Evolutionary conservation across 1,140 invertebrate genomes (phyloP).

Genomic region (Pristionchus pacificus): DNA sequence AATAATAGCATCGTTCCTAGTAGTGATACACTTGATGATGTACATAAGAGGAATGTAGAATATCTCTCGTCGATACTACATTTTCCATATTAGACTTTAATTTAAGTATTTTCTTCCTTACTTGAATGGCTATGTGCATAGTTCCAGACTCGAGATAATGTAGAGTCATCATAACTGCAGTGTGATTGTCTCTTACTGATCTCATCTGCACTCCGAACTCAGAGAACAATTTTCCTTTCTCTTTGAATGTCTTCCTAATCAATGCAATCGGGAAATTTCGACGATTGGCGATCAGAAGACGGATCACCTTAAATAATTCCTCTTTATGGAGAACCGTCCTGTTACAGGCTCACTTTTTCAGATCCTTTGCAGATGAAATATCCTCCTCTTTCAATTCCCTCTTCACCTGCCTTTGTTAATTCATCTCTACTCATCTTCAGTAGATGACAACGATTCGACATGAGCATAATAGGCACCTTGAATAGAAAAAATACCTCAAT

Average conservation of each 20-base stretch:
- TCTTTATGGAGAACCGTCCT: neutral
- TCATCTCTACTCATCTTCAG: constrained; percentile 35
- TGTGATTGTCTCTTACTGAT: constrained; percentile 48
- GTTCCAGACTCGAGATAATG: constrained; percentile 53
- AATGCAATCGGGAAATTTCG: constrained; percentile 54
- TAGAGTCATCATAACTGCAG: constrained; percentile 46
- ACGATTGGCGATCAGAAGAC: constrained; percentile 51
- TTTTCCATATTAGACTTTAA: neutral
- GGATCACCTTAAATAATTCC: constrained; percentile 36
- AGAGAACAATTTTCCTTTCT: constrained; percentile 52
- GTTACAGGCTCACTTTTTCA: constrained; percentile 41
- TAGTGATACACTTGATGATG: constrained; percentile 46
- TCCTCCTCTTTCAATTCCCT: constrained; percentile 49
- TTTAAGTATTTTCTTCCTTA: constrained; percentile 8
- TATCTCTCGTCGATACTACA: constrained; percentile 53
- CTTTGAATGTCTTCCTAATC: constrained; percentile 40
- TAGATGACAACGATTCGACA: constrained; percentile 51
- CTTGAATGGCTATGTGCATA: constrained; percentile 49
- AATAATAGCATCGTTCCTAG: constrained; percentile 40
- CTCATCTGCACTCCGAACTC: constrained; percentile 57
- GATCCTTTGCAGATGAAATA: constrained; percentile 56
- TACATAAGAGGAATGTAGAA: constrained; percentile 57
- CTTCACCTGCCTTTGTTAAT: constrained; percentile 46
- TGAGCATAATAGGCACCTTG: constrained; percentile 53
- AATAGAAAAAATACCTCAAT: neutral